phyloP scores from a whole-genome alignment of 2,113 vertebrate genomes.

The Leucosticte australis region DNA sequence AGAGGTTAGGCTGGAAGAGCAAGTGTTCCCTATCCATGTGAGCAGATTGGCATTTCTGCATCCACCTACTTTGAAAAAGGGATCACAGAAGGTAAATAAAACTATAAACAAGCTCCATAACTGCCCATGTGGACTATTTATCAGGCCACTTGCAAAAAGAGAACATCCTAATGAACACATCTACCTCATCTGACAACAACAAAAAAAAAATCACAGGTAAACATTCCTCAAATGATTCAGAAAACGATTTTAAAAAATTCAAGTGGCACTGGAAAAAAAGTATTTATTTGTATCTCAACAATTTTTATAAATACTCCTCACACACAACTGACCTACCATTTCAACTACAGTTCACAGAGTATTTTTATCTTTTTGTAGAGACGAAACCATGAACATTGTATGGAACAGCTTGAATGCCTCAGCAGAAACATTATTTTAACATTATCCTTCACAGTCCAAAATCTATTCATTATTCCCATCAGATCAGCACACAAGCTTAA shows the following conservation, averaged over 20 bases:
- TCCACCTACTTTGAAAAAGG: background rate
- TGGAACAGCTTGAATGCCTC: background rate
- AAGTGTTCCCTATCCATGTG: accelerated
- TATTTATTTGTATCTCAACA: background rate
- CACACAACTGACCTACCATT: background rate
- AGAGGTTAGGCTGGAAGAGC: background rate
- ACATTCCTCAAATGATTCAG: background rate
- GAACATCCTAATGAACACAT: background rate
- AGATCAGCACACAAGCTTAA: background rate
- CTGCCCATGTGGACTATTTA: background rate
- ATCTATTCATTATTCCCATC: background rate
- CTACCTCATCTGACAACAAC: background rate
- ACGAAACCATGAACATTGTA: background rate
- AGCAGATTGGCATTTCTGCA: background rate
- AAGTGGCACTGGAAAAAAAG: background rate
- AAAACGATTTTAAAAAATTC: background rate
- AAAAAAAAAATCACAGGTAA: background rate
- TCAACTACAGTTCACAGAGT: background rate
- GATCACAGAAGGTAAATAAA: background rate
- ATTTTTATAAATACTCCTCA: background rate
- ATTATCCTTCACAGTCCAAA: background rate
- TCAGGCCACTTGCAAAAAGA: background rate
- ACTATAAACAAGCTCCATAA: background rate
- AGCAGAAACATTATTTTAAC: background rate
- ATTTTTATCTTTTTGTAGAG: background rate